Percentiles rank a stretch among this genome's conserved stretches.
Evolutionary conservation across 2,113 vertebrate species (phyloP).

Genomic region (Turdus rufiventris): DNA sequence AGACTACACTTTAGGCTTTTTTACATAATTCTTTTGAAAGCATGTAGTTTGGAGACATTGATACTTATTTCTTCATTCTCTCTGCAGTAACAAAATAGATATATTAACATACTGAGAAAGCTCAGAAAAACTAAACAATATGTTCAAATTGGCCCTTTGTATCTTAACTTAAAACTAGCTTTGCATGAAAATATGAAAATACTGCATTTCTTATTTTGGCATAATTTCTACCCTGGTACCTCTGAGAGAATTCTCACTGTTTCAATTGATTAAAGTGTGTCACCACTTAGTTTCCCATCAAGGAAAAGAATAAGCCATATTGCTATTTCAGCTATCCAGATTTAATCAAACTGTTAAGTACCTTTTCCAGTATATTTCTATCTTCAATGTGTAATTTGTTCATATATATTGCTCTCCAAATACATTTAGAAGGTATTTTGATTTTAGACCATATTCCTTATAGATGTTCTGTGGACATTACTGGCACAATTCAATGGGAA

Average conservation of each 20-base stretch:
- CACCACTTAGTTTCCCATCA: not conserved
- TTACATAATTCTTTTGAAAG: not conserved
- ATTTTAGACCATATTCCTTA: not conserved
- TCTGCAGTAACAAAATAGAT: not conserved
- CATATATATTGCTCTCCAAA: constrained; percentile 13
- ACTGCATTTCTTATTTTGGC: not conserved
- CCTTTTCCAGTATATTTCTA: constrained; percentile 39
- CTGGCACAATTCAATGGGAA: not conserved
- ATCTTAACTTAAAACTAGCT: not conserved
- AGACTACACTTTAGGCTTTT: not conserved
- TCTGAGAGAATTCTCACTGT: not conserved
- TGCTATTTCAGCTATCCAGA: not conserved
- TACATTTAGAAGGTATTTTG: not conserved
- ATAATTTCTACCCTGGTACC: not conserved
- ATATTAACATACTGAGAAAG: not conserved
- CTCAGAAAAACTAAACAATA: not conserved
- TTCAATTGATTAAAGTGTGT: constrained; percentile 13
- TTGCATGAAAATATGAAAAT: not conserved
- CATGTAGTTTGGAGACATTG: not conserved
- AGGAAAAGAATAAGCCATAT: not conserved
- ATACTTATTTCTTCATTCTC: not conserved
- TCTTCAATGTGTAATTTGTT: constrained; percentile 3
- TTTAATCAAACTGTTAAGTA: constrained; percentile 29
- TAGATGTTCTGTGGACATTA: not conserved
- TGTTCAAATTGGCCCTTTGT: not conserved